Evolutionary conservation across 1,140 invertebrate species (phyloP).

Genomic region (Dendroctonus valens): DNA sequence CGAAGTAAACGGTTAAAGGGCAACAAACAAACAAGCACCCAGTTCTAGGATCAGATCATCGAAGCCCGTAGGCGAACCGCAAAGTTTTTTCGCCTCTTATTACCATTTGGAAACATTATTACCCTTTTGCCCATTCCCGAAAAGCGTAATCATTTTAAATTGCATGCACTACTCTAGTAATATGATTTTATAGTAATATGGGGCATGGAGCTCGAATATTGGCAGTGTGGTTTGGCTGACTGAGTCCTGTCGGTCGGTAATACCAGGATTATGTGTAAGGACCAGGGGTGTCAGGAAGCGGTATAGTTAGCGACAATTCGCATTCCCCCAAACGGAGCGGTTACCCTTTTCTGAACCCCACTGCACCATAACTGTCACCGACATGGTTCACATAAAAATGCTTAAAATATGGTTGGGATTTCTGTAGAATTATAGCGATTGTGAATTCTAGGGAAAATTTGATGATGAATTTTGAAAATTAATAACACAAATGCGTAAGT

Average conservation of each 20-base stretch:
- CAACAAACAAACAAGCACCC: no score
- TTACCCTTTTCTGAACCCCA: conserved; percentile 46
- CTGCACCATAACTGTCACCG: conserved; percentile 47
- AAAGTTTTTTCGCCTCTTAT: no score
- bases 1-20: no score
- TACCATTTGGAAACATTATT: conserved; percentile 11
- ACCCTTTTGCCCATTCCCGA: conserved; percentile 31
- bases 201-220: conserved; percentile 24
- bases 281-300: conserved; percentile 40
- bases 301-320: conserved; percentile 51
- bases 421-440: conserved; percentile 5
- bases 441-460: no score
- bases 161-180: conserved; percentile 38
- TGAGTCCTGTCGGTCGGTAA: conserved; percentile 41
- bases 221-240: conserved; percentile 26
- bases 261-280: conserved; percentile 45
- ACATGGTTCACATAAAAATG: conserved; percentile 51
- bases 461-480: no score
- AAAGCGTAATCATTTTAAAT: conserved; percentile 43
- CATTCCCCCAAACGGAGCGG: conserved; percentile 48
- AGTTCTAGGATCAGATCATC: no score
- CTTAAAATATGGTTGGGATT: conserved; percentile 46
- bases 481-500: no score
- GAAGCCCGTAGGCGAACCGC: no score
- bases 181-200: conserved; percentile 37